Percentiles rank a stretch among this genome's conserved stretches.
Evolutionary conservation across 2,797 vertebrate genomes (phyloP).

Genomic region (Aeoliscus strigatus): DNA sequence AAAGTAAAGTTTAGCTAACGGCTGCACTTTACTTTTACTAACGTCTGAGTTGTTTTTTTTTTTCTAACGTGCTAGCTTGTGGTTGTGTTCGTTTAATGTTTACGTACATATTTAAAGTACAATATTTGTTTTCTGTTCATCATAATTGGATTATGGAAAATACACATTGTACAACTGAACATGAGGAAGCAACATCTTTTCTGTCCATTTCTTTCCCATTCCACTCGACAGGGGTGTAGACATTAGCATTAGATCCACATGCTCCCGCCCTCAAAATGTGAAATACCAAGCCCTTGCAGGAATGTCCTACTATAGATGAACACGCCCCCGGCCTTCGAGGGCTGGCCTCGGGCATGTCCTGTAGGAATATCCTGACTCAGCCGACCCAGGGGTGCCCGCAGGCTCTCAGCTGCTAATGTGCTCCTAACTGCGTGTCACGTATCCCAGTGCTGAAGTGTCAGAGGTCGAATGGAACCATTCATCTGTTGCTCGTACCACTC

Average conservation of each 20-base stretch:
- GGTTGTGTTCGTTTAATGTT: no score
- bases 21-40: no score
- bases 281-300: conserved; percentile 48
- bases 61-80: no score
- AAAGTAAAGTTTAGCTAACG: no score
- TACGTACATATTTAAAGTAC: no score
- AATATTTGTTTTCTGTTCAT: no score
- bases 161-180: no score
- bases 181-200: no score
- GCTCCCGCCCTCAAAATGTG: conserved; percentile 26
- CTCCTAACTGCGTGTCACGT: conserved; percentile 52
- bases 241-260: conserved; percentile 22
- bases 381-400: conserved; percentile 41
- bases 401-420: conserved; percentile 66
- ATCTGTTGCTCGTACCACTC: conserved; percentile 28
- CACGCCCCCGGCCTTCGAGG: conserved; percentile 2
- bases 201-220: no score
- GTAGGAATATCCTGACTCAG: conserved; percentile 62
- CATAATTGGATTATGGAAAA: no score
- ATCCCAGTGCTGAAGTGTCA: conserved; percentile 54
- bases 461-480: conserved; percentile 56
- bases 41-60: no score
- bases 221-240: no score
- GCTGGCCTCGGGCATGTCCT: conserved; percentile 61
- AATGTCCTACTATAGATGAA: conserved; percentile 49